These are phyloP conservation scores for Daubentonia madagascariensis DNA, from an alignment of 2,113 vertebrate genomes.

Conservation along the genomic window DNA sequence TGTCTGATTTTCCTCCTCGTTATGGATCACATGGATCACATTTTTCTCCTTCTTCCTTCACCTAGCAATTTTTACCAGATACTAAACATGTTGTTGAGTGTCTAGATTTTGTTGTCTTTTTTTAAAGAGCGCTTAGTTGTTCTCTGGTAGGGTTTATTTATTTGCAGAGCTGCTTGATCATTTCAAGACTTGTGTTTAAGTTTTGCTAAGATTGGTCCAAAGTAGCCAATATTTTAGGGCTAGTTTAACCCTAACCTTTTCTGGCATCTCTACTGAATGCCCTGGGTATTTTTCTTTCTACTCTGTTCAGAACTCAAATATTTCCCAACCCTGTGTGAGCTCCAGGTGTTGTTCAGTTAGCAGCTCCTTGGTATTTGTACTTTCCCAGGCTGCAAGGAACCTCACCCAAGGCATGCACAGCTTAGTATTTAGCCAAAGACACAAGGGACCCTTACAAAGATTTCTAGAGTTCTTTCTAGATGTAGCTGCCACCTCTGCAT, in stretches of 20 bases:
- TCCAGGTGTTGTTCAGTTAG: neutral
- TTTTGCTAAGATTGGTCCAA: neutral
- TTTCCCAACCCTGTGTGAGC: neutral
- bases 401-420: neutral
- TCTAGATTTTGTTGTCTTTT: neutral
- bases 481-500: neutral
- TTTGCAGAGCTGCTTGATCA: neutral
- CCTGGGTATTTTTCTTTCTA: neutral
- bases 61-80: neutral
- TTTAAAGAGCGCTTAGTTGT: neutral
- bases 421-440: neutral
- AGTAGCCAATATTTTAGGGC: neutral
- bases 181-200: conserved; percentile 7
- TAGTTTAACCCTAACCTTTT: neutral
- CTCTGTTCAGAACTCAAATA: neutral
- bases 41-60: neutral
- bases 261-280: neutral
- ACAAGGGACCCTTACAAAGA: neutral
- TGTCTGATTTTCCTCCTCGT: neutral
- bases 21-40: neutral
- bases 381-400: neutral
- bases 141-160: neutral
- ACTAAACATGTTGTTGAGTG: neutral
- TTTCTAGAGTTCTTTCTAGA: neutral
- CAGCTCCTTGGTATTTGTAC: neutral